Evolutionary conservation across 2,113 vertebrate genomes (phyloP), one percentile per base, ranked within the genome.

Genomic region (Passerina amoena): DNA sequence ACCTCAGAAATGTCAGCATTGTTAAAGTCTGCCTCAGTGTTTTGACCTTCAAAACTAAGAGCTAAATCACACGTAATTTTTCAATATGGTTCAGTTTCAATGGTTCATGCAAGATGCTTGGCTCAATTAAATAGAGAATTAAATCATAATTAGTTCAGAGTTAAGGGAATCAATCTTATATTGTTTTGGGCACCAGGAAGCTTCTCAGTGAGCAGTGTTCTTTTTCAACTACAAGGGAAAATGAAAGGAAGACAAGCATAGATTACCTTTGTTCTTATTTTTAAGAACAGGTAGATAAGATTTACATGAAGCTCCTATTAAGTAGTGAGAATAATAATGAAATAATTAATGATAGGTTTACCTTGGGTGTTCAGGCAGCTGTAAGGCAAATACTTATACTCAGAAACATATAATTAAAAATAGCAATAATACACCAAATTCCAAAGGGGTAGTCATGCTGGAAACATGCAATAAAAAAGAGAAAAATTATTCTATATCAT

Each of bases 121-220:
- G 82, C 68, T 95, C 94, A 97, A 93, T 97, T 97, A 97, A 96
- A 79, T 56, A 93, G 83, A 69, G 77, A 97, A 96, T 97, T 96
- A 96, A 84, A 91, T 95, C 93, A 90, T 96, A 96, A 96, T 97
- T 95, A 95, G 76, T 76, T 96, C 12, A 5, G 82, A 92, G 76
- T 79, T 56, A 93, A 81, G 53, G 77, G 69, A 96, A 94, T 94
- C 68, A 71, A 57, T 92, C 77, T 92, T 72, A 25, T 47, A 91
- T 75, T 91, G 40, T 79, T 28, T 51, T 66, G 31, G n/a, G 20
- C 22, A 81, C 31, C 1, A 1, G 48, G 68, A 88, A 82, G 56
- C 48, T 86, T 90, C 33, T 68, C 88, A 86, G 63, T 50, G 31
- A 73, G n/a, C 22, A 37, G 21, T 6, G 23, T 63, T 90, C 28